These are phyloP conservation scores for Acronicta aceris DNA, from an alignment of 2,888 invertebrate species.

Conservation along the genomic window DNA sequence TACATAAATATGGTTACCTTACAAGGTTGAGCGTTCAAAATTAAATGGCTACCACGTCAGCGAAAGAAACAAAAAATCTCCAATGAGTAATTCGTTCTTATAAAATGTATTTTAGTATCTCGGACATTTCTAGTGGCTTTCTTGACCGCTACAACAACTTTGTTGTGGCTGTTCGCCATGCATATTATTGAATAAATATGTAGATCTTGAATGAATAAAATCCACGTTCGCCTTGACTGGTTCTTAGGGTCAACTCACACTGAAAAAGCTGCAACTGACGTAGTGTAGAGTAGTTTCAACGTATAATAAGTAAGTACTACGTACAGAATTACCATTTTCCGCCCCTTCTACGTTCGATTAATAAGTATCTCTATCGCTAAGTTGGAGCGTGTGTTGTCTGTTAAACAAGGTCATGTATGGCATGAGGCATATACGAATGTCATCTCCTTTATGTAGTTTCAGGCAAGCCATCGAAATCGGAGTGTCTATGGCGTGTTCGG, in stretches of 20 bases:
- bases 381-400: no score
- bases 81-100: constrained; percentile 18
- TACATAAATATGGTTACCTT: constrained; percentile 11
- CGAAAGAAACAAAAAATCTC: constrained; percentile 12
- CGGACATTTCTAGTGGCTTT: constrained; percentile 17
- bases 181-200: constrained; percentile 38
- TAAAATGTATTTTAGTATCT: constrained; percentile 29
- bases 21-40: not conserved
- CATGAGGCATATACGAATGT: no score
- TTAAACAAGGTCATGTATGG: no score
- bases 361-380: no score
- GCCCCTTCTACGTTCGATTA: no score
- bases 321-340: no score
- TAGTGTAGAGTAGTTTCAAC: no score
- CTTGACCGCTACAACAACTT: constrained; percentile 11
- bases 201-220: constrained; percentile 45
- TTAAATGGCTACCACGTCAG: not conserved
- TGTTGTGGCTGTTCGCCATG: constrained; percentile 14
- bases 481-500: no score
- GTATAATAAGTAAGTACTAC: no score
- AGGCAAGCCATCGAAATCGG: no score
- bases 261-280: not conserved
- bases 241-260: constrained; percentile 18
- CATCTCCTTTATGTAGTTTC: no score
- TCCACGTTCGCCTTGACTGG: constrained; percentile 47